phyloP scores from a whole-genome alignment of 2,888 invertebrate genomes.

The Rhabditoides inermis region DNA sequence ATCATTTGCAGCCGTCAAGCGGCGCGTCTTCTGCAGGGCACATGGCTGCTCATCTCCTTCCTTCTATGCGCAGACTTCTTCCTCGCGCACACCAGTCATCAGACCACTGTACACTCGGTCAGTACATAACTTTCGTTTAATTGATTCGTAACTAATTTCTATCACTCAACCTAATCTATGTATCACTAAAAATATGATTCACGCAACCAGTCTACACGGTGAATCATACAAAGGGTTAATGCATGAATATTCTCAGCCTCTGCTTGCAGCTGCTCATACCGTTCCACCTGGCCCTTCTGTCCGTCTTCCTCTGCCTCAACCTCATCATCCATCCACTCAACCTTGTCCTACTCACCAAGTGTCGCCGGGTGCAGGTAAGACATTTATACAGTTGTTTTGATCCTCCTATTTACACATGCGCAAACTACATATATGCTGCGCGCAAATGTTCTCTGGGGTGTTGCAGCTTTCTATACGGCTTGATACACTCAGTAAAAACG shows the following conservation, averaged over 20 bases:
- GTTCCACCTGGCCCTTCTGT: constrained; percentile 38
- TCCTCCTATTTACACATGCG: no score
- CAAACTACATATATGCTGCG: no score
- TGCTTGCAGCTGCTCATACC: constrained; percentile 29
- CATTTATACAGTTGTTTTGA: no score
- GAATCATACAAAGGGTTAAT: no score
- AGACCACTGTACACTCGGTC: no score
- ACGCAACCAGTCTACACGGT: no score
- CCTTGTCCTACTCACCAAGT: constrained; percentile 26
- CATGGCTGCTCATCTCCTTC: constrained; percentile 25
- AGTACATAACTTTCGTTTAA: not conserved
- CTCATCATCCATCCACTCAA: constrained; percentile 39
- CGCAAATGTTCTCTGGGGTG: no score
- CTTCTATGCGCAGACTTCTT: constrained; percentile 23
- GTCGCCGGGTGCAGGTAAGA: no score
- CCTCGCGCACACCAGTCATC: no score
- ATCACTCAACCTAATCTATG: not conserved
- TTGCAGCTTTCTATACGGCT: no score
- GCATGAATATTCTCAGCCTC: constrained; percentile 2
- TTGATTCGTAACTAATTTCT: not conserved
- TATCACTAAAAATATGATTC: no score
- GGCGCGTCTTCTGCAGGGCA: constrained; percentile 21
- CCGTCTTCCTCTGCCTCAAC: constrained; percentile 38
- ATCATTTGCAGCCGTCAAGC: constrained; percentile 26
- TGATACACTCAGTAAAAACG: no score